Evolutionary conservation across 1,140 invertebrate genomes (phyloP).

Genomic region (Apis florea): DNA sequence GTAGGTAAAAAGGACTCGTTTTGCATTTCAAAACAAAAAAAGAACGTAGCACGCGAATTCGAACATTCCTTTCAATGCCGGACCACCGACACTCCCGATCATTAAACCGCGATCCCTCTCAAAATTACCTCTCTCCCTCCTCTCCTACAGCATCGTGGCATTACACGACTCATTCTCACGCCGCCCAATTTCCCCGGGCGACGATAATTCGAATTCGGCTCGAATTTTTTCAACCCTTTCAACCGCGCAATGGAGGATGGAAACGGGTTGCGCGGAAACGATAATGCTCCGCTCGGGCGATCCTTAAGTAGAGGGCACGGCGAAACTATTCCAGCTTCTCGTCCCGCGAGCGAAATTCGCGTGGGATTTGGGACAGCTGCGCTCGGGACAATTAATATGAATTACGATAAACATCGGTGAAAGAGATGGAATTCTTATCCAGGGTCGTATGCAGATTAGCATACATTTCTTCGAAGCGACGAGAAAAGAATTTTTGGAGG

Average conservation of each 20-base stretch:
- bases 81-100: constrained; percentile 1
- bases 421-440: constrained; percentile 46
- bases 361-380: constrained; percentile 78
- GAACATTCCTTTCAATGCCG: background rate
- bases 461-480: no score
- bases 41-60: background rate
- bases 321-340: constrained; percentile 66
- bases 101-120: background rate
- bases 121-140: background rate
- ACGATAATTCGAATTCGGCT: constrained; percentile 2
- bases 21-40: constrained; percentile 1
- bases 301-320: constrained; percentile 65
- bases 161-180: background rate
- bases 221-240: background rate
- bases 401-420: constrained; percentile 73
- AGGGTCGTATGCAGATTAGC: no score
- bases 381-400: constrained; percentile 73
- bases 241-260: background rate
- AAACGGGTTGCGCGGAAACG: constrained; percentile 14
- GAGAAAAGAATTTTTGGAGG: no score
- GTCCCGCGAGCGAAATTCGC: constrained; percentile 71
- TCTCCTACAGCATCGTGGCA: constrained; percentile 17
- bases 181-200: constrained; percentile 11
- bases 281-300: constrained; percentile 25
- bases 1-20: background rate